A percentile compares a stretch with the other conserved stretches of the same genome.
Evolutionary conservation across 2,113 vertebrate genomes (phyloP).

Genomic region (Callorhinus ursinus): DNA sequence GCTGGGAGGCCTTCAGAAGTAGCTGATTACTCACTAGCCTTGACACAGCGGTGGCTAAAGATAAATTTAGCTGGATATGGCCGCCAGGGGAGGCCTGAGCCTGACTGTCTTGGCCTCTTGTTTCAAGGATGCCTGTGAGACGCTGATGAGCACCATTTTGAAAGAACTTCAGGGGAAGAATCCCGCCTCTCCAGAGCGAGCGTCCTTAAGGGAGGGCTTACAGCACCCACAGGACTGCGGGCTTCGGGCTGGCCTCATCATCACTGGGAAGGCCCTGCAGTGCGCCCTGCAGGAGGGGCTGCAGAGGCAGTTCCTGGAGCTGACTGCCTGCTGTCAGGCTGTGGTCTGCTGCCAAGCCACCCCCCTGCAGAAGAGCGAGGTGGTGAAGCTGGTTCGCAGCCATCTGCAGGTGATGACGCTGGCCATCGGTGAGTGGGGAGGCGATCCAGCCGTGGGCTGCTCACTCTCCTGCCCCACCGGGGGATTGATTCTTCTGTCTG

Average conservation of each 20-base stretch:
- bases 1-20: background rate
- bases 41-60: background rate
- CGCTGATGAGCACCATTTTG: constrained; percentile 85
- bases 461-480: background rate
- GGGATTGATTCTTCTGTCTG: background rate
- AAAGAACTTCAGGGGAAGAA: constrained; percentile 80
- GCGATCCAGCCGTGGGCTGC: background rate
- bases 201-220: background rate
- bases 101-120: constrained; percentile 33
- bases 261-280: constrained; percentile 90
- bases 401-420: constrained; percentile 89
- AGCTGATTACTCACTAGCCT: background rate
- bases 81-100: fast-evolving
- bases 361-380: constrained; percentile 91
- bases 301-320: constrained; percentile 86
- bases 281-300: constrained; percentile 87
- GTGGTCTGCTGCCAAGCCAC: constrained; percentile 93
- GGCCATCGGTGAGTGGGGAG: constrained; percentile 88
- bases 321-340: constrained; percentile 86
- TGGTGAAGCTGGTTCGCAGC: constrained; percentile 87
- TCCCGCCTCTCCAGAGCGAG: fast-evolving
- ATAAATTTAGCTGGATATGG: background rate
- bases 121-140: constrained; percentile 89
- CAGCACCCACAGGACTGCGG: background rate
- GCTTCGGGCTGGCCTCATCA: constrained; percentile 85